phyloP scores from a whole-genome alignment of 2,888 invertebrate genomes.

The Nudaria mundana region DNA sequence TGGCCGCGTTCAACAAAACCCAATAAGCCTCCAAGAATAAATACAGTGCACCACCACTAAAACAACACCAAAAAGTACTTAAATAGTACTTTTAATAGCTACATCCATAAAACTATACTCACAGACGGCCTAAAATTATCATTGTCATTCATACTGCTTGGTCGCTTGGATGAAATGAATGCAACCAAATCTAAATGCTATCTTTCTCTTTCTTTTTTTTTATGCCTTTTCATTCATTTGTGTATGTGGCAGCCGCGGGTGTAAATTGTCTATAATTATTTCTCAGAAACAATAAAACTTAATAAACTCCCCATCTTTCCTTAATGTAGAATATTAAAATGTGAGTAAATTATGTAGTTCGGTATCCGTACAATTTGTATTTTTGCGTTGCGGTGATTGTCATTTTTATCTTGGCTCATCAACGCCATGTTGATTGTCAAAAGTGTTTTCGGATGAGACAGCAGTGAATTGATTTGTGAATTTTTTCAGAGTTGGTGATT shows the following conservation, averaged over 20 bases:
- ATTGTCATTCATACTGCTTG: too few relatives aligned
- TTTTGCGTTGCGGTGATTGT: conserved; percentile 56
- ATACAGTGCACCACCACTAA: too few relatives aligned
- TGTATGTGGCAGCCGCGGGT: conserved; percentile 78
- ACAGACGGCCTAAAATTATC: too few relatives aligned
- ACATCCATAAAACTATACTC: too few relatives aligned
- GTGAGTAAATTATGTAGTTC: conserved; percentile 56
- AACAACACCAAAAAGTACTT: too few relatives aligned
- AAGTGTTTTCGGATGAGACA: conserved; percentile 77
- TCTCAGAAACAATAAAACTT: conserved; percentile 50
- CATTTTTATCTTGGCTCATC: conserved; percentile 59
- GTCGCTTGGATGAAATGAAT: conserved; percentile 29
- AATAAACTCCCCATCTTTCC: conserved; percentile 43
- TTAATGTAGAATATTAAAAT: conserved; percentile 71
- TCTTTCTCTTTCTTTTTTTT: conserved; percentile 47
- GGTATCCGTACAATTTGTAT: conserved; percentile 24
- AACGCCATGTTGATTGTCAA: conserved; percentile 82
- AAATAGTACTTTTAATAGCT: too few relatives aligned
- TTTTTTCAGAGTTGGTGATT: conserved; percentile 74
- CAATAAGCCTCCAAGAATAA: too few relatives aligned
- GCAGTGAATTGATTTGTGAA: conserved; percentile 75
- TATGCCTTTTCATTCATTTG: conserved; percentile 76
- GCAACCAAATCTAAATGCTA: conserved; percentile 35
- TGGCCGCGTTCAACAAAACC: too few relatives aligned
- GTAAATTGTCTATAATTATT: conserved; percentile 57